A percentile compares a stretch with the other conserved stretches of the same genome.
phyloP scores from a whole-genome alignment of 2,888 invertebrate species.

The Cordylochernes scorpioides region DNA sequence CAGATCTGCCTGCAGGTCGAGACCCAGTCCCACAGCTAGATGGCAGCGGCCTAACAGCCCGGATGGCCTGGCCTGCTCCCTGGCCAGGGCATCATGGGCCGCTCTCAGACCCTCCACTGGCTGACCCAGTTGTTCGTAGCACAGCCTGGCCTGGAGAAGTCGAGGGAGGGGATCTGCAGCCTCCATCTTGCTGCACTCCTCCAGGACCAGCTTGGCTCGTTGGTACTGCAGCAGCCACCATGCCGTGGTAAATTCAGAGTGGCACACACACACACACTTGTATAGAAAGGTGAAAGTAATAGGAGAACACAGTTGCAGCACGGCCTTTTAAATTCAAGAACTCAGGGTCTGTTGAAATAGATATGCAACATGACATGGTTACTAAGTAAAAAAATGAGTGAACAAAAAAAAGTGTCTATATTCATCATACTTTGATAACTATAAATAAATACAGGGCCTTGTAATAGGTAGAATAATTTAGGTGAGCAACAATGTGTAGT shows the following conservation, averaged over 20 bases:
- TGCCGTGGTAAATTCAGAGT: conserved; percentile 1
- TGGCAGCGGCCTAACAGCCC: conserved; percentile 42
- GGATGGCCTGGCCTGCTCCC: conserved; percentile 17
- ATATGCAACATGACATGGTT: too few relatives aligned
- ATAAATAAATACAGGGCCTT: too few relatives aligned
- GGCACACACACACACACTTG: neutral
- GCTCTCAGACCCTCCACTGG: conserved; percentile 41
- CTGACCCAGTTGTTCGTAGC: conserved; percentile 42
- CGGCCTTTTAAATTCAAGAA: too few relatives aligned
- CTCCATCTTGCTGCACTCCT: conserved; percentile 46
- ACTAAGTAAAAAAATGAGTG: too few relatives aligned
- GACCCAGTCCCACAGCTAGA: conserved; percentile 60
- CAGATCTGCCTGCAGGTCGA: conserved; percentile 41
- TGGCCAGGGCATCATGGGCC: conserved; percentile 37
- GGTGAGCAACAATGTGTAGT: too few relatives aligned
- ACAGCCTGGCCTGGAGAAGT: conserved; percentile 54
- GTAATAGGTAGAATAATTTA: too few relatives aligned
- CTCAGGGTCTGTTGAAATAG: too few relatives aligned
- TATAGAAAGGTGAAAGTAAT: too few relatives aligned
- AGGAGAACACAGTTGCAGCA: too few relatives aligned
- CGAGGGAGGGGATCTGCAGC: conserved; percentile 46
- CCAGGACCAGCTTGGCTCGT: conserved; percentile 37
- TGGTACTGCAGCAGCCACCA: conserved; percentile 22
- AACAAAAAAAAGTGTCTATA: too few relatives aligned
- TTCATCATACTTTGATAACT: too few relatives aligned